A percentile compares a stretch with the other conserved stretches of the same genome.
These are phyloP conservation scores for Calephelis perditalis DNA, from an alignment of 2,888 invertebrate genomes.

Conservation along the genomic window DNA sequence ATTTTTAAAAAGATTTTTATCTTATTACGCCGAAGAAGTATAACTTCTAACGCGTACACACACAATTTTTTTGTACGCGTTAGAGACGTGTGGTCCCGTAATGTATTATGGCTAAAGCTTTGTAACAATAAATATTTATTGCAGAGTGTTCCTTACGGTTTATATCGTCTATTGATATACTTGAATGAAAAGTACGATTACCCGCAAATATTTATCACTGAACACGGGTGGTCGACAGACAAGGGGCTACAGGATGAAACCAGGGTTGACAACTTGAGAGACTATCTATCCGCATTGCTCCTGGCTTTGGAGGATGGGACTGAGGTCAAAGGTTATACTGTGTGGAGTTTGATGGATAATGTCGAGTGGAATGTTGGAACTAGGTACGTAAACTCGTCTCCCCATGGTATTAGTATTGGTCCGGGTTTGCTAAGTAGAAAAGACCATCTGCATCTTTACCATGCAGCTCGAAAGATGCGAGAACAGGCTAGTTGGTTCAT, in stretches of 20 bases:
- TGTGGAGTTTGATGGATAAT: slow-evolving; percentile 81
- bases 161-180: slow-evolving; percentile 72
- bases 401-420: too few species aligned
- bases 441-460: too few species aligned
- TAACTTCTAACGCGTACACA: too few species aligned
- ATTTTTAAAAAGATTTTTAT: too few species aligned
- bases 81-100: too few species aligned
- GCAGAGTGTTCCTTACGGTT: slow-evolving; percentile 76
- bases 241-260: slow-evolving; percentile 54
- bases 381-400: not conserved
- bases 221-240: slow-evolving; percentile 76
- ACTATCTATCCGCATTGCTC: slow-evolving; percentile 59
- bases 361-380: slow-evolving; percentile 79
- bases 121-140: too few species aligned
- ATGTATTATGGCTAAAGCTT: too few species aligned
- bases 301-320: slow-evolving; percentile 63
- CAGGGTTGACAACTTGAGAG: slow-evolving; percentile 48
- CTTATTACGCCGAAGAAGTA: too few species aligned
- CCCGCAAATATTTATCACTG: slow-evolving; percentile 76
- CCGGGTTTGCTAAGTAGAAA: too few species aligned
- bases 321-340: slow-evolving; percentile 72
- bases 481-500: too few species aligned
- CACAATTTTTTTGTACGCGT: too few species aligned
- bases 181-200: slow-evolving; percentile 66
- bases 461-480: too few species aligned